These are phyloP conservation scores for Sprattus sprattus DNA, from an alignment of 2,113 vertebrate genomes.

Conservation along the genomic window DNA sequence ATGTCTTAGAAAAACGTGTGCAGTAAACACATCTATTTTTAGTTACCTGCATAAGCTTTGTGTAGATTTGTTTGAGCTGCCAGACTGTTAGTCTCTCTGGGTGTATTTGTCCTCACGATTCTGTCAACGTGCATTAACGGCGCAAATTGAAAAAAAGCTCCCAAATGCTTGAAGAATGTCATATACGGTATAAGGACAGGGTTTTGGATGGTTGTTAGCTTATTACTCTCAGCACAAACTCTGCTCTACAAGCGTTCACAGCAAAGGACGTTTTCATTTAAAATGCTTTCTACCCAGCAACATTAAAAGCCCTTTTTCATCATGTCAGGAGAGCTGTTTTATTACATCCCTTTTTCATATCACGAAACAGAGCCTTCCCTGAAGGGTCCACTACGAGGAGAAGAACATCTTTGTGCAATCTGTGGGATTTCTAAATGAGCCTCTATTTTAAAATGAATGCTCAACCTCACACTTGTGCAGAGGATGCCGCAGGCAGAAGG, in stretches of 20 bases:
- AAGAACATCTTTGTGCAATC: not conserved
- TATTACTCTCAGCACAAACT: not conserved
- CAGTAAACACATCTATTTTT: not conserved
- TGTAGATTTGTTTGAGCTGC: not conserved
- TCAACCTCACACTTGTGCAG: not conserved
- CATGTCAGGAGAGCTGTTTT: not conserved
- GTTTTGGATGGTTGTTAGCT: not conserved
- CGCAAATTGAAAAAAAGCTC: not conserved
- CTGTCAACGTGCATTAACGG: not conserved
- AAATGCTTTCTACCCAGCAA: not conserved
- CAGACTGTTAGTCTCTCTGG: not conserved
- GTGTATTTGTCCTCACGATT: not conserved
- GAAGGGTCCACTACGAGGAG: not conserved
- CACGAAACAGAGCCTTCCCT: not conserved
- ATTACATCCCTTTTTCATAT: not conserved
- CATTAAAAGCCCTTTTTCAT: not conserved
- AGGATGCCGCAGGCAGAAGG: not conserved
- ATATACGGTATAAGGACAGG: not conserved
- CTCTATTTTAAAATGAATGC: not conserved
- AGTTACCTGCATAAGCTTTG: not conserved
- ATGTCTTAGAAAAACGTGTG: not conserved
- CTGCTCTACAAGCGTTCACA: not conserved
- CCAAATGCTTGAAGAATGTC: not conserved
- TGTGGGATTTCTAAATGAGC: conserved; percentile 1
- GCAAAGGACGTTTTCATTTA: not conserved